Evolutionary conservation across 92 coral and sea anemone genomes (phyloP), one percentile per base, ranked within the genome.

Genomic region (Zoanthus solanderi): DNA sequence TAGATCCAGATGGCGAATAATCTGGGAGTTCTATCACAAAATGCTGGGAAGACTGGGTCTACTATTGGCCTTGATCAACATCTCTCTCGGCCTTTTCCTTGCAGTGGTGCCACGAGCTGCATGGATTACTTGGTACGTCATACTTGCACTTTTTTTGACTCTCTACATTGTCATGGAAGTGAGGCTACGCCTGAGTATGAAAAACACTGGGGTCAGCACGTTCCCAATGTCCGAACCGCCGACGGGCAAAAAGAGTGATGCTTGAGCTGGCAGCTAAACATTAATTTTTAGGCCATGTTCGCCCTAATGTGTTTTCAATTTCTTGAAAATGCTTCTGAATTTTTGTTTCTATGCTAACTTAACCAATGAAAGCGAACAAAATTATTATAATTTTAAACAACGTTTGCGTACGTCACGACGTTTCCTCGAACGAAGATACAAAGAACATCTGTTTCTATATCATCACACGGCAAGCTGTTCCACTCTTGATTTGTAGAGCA

Each of bases 21-120:
- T 95, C 87, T 97, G 99, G 99, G 99, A 97, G 71, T 85, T 90
- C 71, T 89, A 84, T 86, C 99, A 97, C 90, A 95, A 92, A 84
- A 84, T 92, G 67, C 75, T 90, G 2, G 99, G 99, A 44, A 96
- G 99, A 18, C 90, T 87, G 29, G 96, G 91, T 45, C 91, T 97
- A 6, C 69, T 97, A 18, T 93, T 97, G 81, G 99, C 99, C n/a
- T 95, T 95, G 69, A 91, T 97, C 75, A 97, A 97, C 84, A 97
- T 97, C 57, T 92, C 90, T 31, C 93, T 97, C 5, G 99, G 99
- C 9, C 78, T 97, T 61, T 88, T 97, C 84, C 91, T 97, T 50
- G 99, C 98, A 75, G 98, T 97, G 89, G 93, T 91, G 6, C 99
- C 99, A 7, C 79, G 71, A 1, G 97, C 88, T 8, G 98, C 94